A percentile compares a stretch with the other conserved stretches of the same genome.
These are phyloP conservation scores for Linnaemya tessellans DNA, from an alignment of 2,888 invertebrate genomes.

Conservation along the genomic window DNA sequence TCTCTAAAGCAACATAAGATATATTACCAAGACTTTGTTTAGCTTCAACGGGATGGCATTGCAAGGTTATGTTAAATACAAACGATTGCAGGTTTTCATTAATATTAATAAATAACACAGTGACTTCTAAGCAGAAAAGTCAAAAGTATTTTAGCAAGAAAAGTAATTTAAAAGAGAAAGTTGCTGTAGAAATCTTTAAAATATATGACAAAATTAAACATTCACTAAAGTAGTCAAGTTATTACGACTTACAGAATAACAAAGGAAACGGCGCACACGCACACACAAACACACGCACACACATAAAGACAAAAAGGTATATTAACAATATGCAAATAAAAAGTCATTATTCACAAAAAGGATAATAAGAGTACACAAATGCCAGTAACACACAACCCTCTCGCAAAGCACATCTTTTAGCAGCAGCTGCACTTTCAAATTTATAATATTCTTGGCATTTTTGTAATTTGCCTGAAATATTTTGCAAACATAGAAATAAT, in stretches of 20 bases:
- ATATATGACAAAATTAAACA: not conserved
- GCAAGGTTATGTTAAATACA: slow-evolving; percentile 44
- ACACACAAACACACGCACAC: too few species aligned
- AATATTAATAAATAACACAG: slow-evolving; percentile 27
- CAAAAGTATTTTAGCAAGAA: not conserved
- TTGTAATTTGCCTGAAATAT: not conserved
- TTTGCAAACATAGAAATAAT: not conserved
- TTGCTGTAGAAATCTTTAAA: not conserved
- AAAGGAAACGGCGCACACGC: not conserved
- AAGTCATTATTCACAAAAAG: too few species aligned
- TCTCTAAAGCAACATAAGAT: slow-evolving; percentile 21
- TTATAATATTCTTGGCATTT: not conserved
- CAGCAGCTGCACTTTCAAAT: not conserved
- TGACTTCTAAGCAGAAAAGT: not conserved
- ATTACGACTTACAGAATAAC: too few species aligned
- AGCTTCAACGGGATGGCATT: slow-evolving; percentile 8
- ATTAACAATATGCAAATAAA: too few species aligned
- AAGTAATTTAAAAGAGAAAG: not conserved
- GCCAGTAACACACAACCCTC: too few species aligned
- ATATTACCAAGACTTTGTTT: slow-evolving; percentile 30
- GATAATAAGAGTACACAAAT: too few species aligned
- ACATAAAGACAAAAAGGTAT: too few species aligned
- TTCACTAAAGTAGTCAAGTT: not conserved
- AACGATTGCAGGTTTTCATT: slow-evolving; percentile 49
- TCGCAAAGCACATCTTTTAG: too few species aligned